Conservation (phyloP, 30 jellyfish, hydroid and myxozoan genomes). For the Morbakka virulenta region DNA sequence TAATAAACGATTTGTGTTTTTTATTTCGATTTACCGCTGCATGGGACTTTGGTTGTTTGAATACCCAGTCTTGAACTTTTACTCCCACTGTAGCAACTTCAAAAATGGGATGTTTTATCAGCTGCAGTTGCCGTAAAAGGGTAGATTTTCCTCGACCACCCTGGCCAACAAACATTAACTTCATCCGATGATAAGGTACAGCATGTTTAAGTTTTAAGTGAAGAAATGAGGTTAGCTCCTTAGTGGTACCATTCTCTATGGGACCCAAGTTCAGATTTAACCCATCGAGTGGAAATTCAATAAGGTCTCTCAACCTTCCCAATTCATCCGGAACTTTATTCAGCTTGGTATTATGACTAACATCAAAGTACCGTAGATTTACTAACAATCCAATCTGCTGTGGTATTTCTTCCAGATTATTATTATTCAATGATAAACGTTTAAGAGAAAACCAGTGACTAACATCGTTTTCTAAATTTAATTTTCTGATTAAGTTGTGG, state of each 20-base stretch:
- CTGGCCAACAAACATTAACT: constrained; percentile 84
- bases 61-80: constrained; percentile 62
- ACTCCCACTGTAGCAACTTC: constrained; percentile 85
- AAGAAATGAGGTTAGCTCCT: constrained; percentile 57
- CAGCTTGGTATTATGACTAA: constrained; percentile 55
- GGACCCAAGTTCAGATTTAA: constrained; percentile 60
- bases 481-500: constrained; percentile 57
- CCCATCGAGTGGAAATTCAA: constrained; percentile 65
- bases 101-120: constrained; percentile 48
- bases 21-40: constrained; percentile 12
- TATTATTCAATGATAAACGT: constrained; percentile 51
- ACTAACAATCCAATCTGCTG: constrained; percentile 51
- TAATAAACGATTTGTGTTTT: constrained; percentile 30
- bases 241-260: constrained; percentile 34
- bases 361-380: constrained; percentile 47
- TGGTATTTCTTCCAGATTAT: constrained; percentile 56
- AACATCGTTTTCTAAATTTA: constrained; percentile 35
- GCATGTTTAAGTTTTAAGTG: constrained; percentile 69
- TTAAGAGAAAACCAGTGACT: constrained; percentile 39
- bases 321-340: constrained; percentile 74
- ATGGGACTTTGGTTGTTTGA: constrained; percentile 49
- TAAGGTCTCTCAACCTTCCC: constrained; percentile 59
- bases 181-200: constrained; percentile 81
- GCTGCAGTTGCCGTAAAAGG: constrained; percentile 67
- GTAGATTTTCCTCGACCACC: constrained; percentile 88